Percentiles rank a stretch among this genome's conserved stretches.
These are phyloP conservation scores for Benthosema pterotum DNA, from an alignment of 2,797 vertebrate genomes.

Conservation along the genomic window DNA sequence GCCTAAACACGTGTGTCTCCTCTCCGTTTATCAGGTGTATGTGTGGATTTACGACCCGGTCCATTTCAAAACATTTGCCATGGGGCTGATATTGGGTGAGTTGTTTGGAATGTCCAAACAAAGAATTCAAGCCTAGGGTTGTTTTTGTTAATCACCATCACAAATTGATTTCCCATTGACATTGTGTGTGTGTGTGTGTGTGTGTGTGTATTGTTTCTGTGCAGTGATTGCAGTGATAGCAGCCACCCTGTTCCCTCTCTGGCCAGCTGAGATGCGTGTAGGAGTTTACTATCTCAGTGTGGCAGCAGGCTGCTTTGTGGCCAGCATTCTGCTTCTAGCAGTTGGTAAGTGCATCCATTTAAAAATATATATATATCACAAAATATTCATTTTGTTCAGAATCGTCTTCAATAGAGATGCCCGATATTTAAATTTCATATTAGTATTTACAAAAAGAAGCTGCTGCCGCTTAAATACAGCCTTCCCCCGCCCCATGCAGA, in stretches of 20 bases:
- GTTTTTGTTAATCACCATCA: not conserved
- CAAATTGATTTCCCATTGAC: not conserved
- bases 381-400: no score
- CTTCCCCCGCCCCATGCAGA: no score
- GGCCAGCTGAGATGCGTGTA: slow-evolving; percentile 99
- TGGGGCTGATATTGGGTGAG: slow-evolving; percentile 98
- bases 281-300: slow-evolving; percentile 99
- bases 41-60: slow-evolving; percentile 99
- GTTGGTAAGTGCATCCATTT: slow-evolving; percentile 91
- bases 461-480: no score
- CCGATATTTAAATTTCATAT: no score
- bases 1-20: not conserved
- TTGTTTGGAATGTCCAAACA: slow-evolving; percentile 24
- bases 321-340: slow-evolving; percentile 96
- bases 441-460: no score
- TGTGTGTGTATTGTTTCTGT: slow-evolving; percentile 23
- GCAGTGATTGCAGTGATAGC: slow-evolving; percentile 97
- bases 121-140: not conserved
- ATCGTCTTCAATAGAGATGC: no score
- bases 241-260: slow-evolving; percentile 96
- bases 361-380: no score
- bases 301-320: slow-evolving; percentile 96
- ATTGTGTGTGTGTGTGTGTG: slow-evolving; percentile 9
- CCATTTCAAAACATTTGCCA: slow-evolving; percentile 98
- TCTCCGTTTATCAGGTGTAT: slow-evolving; percentile 82